A percentile compares a stretch with the other conserved stretches of the same genome.
phyloP scores from a whole-genome alignment of 2,888 invertebrate species.

The Nomada ferruginata region DNA sequence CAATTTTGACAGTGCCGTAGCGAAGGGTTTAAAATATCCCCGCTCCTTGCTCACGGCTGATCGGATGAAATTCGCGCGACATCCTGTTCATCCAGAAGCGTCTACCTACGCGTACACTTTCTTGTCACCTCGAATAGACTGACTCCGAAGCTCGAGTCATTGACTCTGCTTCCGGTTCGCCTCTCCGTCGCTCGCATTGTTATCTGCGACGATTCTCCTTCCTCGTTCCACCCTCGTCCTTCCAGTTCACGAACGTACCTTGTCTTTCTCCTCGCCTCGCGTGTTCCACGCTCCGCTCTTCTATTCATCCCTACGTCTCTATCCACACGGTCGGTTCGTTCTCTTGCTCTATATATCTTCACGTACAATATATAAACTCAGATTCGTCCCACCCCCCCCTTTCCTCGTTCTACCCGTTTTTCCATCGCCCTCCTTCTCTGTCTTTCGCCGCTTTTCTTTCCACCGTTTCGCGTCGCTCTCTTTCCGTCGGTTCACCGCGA shows the following conservation, averaged over 20 bases:
- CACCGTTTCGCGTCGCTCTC: not conserved
- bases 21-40: conserved; percentile 3
- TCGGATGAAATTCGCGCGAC: conserved; percentile 48
- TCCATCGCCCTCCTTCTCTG: conserved; percentile 11
- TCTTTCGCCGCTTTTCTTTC: not conserved
- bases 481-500: not conserved
- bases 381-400: conserved; percentile 15
- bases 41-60: conserved; percentile 49
- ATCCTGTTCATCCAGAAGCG: conserved; percentile 29
- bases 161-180: conserved; percentile 80
- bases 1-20: too few relatives aligned
- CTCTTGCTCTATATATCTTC: conserved; percentile 3
- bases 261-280: conserved; percentile 49
- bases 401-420: conserved; percentile 16
- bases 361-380: not conserved
- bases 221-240: conserved; percentile 45
- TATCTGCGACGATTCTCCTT: conserved; percentile 62
- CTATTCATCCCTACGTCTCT: conserved; percentile 44
- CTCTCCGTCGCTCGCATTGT: conserved; percentile 75
- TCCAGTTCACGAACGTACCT: conserved; percentile 37
- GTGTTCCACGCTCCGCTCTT: conserved; percentile 46
- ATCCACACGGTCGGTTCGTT: conserved; percentile 28
- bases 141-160: conserved; percentile 75
- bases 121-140: conserved; percentile 73
- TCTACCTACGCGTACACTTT: conserved; percentile 58